phyloP scores from a whole-genome alignment of 2,113 vertebrate species.

The Geococcyx californianus region DNA sequence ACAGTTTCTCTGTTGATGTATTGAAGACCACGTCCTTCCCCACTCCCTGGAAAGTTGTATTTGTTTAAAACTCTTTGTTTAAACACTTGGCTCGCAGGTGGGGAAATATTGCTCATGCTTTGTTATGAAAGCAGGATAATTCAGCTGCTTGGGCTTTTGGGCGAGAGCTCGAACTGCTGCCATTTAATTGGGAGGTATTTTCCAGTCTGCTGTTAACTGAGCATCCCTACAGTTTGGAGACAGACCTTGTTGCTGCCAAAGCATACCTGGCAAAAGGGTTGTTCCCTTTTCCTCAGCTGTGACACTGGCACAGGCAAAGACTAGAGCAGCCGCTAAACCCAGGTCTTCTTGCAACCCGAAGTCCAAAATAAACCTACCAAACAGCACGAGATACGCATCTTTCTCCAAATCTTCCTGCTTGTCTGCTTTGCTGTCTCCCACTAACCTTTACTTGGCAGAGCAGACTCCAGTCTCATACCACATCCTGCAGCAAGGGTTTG shows the following conservation, averaged over 20 bases:
- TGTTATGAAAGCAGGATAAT: background rate
- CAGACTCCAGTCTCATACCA: background rate
- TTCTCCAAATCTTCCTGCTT: background rate
- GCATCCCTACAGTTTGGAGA: background rate
- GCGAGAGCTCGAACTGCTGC: background rate
- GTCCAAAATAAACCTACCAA: background rate
- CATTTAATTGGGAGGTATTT: background rate
- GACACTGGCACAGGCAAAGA: too few relatives aligned
- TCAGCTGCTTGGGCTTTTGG: constrained; percentile 14
- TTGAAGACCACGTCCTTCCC: background rate
- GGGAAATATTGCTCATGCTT: constrained; percentile 58
- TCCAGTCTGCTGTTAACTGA: background rate
- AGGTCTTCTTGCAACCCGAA: background rate
- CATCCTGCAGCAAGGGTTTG: background rate
- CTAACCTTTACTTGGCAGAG: background rate
- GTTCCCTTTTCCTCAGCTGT: background rate
- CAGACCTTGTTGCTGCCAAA: background rate
- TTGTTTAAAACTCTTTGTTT: constrained; percentile 61
- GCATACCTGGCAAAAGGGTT: background rate
- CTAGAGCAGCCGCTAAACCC: background rate
- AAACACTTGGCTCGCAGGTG: constrained; percentile 56
- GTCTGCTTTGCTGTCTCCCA: background rate
- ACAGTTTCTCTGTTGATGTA: background rate
- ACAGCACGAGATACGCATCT: background rate
- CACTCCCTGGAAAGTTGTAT: background rate